These are phyloP conservation scores for Watsonalla cultraria DNA, from an alignment of 2,888 invertebrate genomes.

Conservation along the genomic window DNA sequence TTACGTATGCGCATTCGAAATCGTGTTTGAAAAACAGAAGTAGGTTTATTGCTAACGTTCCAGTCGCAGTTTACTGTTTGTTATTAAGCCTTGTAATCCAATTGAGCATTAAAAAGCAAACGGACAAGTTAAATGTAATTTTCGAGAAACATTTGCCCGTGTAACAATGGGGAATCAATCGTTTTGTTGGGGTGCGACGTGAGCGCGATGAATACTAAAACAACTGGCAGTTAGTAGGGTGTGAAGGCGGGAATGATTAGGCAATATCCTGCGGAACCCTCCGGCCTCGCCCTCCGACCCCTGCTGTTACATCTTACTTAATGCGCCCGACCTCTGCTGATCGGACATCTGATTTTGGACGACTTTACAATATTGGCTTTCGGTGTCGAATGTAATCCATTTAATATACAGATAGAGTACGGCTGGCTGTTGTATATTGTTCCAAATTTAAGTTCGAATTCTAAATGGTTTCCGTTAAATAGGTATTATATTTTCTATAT, in stretches of 20 bases:
- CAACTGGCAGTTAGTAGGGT: conserved; percentile 74
- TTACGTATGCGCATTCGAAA: conserved; percentile 9
- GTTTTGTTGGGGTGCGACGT: conserved; percentile 37
- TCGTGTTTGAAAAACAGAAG: conserved; percentile 15
- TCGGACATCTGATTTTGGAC: conserved; percentile 64
- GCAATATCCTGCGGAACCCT: conserved; percentile 71
- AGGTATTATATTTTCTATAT: too few relatives aligned
- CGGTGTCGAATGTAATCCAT: conserved; percentile 30
- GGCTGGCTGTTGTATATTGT: neutral
- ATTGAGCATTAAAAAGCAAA: conserved; percentile 25
- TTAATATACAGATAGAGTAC: conserved; percentile 9
- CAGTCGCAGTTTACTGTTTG: neutral
- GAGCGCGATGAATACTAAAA: conserved; percentile 74
- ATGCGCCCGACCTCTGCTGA: conserved; percentile 56
- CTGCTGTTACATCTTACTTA: conserved; percentile 69
- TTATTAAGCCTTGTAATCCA: conserved; percentile 9
- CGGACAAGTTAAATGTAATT: conserved; percentile 36
- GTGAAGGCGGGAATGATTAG: conserved; percentile 75
- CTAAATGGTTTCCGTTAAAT: too few relatives aligned
- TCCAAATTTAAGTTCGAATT: conserved; percentile 1
- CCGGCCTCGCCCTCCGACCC: conserved; percentile 53
- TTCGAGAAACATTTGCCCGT: conserved; percentile 42
- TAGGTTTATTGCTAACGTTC: neutral
- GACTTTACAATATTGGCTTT: conserved; percentile 47
- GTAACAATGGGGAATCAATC: conserved; percentile 65